Percentiles rank a stretch among this genome's conserved stretches.
These are phyloP conservation scores for Oscheius sp. DNA, from an alignment of 2,888 invertebrate species.

Conservation along the genomic window DNA sequence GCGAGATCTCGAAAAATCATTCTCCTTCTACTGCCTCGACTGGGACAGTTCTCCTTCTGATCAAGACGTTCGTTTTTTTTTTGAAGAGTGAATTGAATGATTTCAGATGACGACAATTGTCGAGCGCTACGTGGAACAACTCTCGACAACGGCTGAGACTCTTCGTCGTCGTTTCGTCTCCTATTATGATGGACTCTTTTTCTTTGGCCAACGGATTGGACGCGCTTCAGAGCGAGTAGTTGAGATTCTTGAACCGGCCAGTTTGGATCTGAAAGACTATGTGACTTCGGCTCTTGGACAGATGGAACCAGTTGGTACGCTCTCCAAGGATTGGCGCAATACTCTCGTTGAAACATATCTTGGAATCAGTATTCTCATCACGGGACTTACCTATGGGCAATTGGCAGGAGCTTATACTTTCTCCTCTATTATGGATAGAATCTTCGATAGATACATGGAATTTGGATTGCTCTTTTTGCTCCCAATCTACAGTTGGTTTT, in stretches of 20 bases:
- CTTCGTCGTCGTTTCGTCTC: constrained; percentile 59
- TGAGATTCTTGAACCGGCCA: constrained; percentile 49
- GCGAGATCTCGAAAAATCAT: too few relatives aligned
- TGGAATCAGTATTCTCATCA: constrained; percentile 48
- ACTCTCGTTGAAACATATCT: constrained; percentile 59
- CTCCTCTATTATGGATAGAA: constrained; percentile 32
- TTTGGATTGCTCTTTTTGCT: constrained; percentile 38
- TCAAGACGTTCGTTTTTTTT: too few relatives aligned
- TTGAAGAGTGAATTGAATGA: neutral
- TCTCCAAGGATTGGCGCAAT: constrained; percentile 50
- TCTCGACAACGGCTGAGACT: constrained; percentile 63
- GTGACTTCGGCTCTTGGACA: constrained; percentile 28
- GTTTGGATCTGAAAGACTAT: constrained; percentile 50
- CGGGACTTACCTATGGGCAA: constrained; percentile 52
- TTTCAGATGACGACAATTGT: constrained; percentile 49
- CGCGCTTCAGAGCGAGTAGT: constrained; percentile 37
- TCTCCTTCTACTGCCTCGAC: too few relatives aligned
- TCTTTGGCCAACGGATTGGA: constrained; percentile 30
- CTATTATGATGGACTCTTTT: constrained; percentile 51
- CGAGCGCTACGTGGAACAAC: constrained; percentile 61
- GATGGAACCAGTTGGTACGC: constrained; percentile 36
- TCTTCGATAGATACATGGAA: constrained; percentile 51
- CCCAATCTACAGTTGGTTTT: constrained; percentile 46
- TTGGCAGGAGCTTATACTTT: constrained; percentile 50
- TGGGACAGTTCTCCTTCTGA: too few relatives aligned